Base-by-base conservation (phyloP, 2,888 invertebrate species). In the Hirtodrosophila cameraria region DNA sequence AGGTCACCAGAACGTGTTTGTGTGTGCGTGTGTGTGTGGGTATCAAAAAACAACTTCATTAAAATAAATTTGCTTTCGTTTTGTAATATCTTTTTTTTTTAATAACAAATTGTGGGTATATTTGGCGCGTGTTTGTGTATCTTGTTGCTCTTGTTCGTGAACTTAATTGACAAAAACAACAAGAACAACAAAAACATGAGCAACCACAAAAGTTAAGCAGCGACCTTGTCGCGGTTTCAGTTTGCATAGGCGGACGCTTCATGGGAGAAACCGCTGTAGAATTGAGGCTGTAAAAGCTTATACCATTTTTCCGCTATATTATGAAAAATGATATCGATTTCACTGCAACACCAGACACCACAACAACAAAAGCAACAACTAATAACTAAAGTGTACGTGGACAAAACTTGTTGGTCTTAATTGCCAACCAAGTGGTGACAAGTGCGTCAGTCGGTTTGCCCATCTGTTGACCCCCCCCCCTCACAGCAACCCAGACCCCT, bases 281-380 rank as follows among this genome's bases (percentile, higher is more conserved):
- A 16, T 30, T 23, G 55, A 23, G 33, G n/a, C 39, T 18, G 31
- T 15, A 16, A 8, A 25, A 38, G 36, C 50, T 42, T 45, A 80
- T 65, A 82, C 80, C 65, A 61, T 53, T 74, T 79, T 79, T 79
- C 78, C 83, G 80, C 74, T 54, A 27, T 53, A 55, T 62, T 53
- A 55, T 62, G 52, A 64, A 61, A 79, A 63, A 55, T 70, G 59
- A 52, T 84, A 84, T 84, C 84, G 81, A 84, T 80, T 80, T 80
- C 84, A 78, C 72, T 67, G 42, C 53, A 60, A 38, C 59, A 48
- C 23, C 50, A 50, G 23, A 46, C 31, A 61, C 46, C 31, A 13
- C 36, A 48, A 30, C 30, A 54, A 48, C 31, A 6, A 49, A 15
- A 48, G 3, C 13, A 39, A n/a, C 50, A 36, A 43, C 25, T 46